Conservation (phyloP, 2,113 vertebrate genomes). For the Corythornis vintsioides region DNA sequence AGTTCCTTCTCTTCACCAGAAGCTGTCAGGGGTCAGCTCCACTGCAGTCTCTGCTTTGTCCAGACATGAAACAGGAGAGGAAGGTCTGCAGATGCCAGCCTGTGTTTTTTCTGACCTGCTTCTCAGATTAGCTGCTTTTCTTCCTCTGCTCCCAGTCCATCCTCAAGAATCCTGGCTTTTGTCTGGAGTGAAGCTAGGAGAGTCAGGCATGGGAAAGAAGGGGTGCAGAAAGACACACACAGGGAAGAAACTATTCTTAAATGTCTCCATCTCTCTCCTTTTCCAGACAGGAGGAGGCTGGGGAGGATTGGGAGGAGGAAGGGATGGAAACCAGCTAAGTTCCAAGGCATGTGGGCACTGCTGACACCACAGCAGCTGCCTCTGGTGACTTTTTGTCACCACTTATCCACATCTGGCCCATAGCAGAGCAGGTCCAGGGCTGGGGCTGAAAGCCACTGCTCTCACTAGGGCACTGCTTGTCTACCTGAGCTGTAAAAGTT, state of each 20-base stretch:
- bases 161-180: not conserved
- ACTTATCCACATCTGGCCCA: not conserved
- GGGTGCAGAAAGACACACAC: not conserved
- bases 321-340: not conserved
- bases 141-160: not conserved
- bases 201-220: not conserved
- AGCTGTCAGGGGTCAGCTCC: not conserved
- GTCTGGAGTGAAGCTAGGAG: not conserved
- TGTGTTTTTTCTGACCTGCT: not conserved
- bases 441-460: not conserved
- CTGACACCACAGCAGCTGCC: not conserved
- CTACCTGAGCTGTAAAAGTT: not conserved
- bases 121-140: not conserved
- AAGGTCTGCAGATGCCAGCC: not conserved
- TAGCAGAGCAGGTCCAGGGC: not conserved
- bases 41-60: fast-evolving
- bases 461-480: not conserved
- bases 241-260: not conserved
- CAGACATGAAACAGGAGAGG: fast-evolving
- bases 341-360: not conserved
- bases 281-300: not conserved
- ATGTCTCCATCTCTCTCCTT: not conserved
- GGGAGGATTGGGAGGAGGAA: not conserved
- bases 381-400: not conserved
- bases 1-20: not conserved